These are phyloP conservation scores for Noctuana brunneofusca DNA, from an alignment of 2,888 invertebrate genomes.

Conservation along the genomic window DNA sequence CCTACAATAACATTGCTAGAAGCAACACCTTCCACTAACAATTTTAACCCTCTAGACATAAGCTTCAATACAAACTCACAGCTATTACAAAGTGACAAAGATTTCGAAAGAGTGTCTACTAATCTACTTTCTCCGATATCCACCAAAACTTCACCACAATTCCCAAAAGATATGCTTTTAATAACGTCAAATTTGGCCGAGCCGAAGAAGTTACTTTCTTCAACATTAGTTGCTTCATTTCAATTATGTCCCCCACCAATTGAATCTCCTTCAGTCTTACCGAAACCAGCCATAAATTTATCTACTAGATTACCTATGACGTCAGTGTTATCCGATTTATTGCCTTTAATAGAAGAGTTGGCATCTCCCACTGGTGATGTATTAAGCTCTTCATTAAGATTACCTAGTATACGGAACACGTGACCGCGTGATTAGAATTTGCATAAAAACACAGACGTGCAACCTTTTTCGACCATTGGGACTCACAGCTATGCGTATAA, in stretches of 20 bases:
- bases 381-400: not conserved
- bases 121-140: not conserved
- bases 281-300: not conserved
- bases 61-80: no score
- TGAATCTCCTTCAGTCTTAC: slow-evolving; percentile 20
- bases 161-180: not conserved
- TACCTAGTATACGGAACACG: not conserved
- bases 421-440: not conserved
- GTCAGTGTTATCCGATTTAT: not conserved
- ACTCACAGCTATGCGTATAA: slow-evolving; percentile 6
- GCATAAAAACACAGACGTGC: slow-evolving; percentile 1
- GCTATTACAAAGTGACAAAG: not conserved
- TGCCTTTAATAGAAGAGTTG: not conserved
- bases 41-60: not conserved
- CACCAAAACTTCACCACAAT: not conserved
- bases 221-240: slow-evolving; percentile 18
- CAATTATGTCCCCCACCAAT: slow-evolving; percentile 7
- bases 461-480: not conserved
- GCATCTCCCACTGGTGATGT: not conserved
- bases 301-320: not conserved
- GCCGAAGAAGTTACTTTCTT: not conserved
- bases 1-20: not conserved
- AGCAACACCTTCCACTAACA: not conserved
- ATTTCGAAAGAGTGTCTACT: not conserved
- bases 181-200: not conserved